phyloP scores from a whole-genome alignment of 2,888 invertebrate genomes.

The Microctonus brassicae region DNA sequence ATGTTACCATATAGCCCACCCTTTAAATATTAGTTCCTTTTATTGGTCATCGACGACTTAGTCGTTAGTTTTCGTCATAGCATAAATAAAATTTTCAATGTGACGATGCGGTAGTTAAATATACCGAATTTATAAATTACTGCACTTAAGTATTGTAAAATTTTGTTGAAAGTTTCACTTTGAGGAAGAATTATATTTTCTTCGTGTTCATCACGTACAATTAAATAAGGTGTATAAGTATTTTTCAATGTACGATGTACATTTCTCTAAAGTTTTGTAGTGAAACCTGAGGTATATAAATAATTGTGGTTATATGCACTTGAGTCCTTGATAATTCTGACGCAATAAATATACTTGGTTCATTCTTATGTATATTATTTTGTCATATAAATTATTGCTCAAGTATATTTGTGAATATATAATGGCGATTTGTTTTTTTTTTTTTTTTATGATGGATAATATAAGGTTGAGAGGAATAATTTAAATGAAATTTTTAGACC shows the following conservation, averaged over 20 bases:
- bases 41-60: background rate
- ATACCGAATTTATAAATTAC: background rate
- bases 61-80: background rate
- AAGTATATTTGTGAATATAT: too few relatives aligned
- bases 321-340: background rate
- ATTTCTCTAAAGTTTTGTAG: background rate
- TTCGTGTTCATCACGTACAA: background rate
- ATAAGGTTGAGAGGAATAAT: background rate
- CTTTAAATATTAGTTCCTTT: background rate
- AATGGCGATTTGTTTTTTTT: too few relatives aligned
- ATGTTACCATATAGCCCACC: background rate
- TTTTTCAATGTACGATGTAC: too few relatives aligned
- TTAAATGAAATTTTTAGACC: too few relatives aligned
- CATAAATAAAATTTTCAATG: background rate
- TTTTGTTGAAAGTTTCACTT: background rate
- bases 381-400: too few relatives aligned
- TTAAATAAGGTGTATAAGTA: background rate
- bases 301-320: background rate
- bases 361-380: too few relatives aligned
- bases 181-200: background rate
- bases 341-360: background rate
- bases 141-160: background rate
- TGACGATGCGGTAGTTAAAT: background rate
- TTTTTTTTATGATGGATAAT: background rate
- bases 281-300: too few relatives aligned